Percentiles rank a stretch among this genome's conserved stretches.
Evolutionary conservation across 2,113 vertebrate species (phyloP).

Genomic region (Suricata suricatta): DNA sequence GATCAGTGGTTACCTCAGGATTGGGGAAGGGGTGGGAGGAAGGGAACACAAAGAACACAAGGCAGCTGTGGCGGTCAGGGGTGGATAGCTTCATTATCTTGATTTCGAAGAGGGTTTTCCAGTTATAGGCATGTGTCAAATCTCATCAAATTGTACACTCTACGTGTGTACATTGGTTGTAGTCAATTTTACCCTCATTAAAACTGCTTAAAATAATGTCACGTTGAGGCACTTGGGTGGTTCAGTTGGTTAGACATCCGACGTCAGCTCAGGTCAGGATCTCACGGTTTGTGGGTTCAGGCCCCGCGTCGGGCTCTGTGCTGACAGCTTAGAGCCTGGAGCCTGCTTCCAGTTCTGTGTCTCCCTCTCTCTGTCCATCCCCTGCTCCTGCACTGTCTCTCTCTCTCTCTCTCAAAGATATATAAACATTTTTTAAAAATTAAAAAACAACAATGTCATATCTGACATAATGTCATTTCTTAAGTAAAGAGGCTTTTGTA

Average conservation of each 20-base stretch:
- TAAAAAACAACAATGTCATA: background rate
- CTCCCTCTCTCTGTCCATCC: no score
- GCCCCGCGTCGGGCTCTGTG: no score
- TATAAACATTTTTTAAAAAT: no score
- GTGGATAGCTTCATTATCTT: background rate
- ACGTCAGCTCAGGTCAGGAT: no score
- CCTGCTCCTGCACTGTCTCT: no score
- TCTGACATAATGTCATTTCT: background rate
- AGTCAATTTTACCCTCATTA: background rate
- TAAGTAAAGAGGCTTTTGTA: background rate
- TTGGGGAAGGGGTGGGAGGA: rapidly evolving
- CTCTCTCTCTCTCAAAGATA: no score
- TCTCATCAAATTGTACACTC: background rate
- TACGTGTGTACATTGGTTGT: background rate
- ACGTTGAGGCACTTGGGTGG: no score
- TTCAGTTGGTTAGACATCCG: no score
- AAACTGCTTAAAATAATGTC: background rate
- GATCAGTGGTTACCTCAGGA: background rate
- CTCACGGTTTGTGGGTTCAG: no score
- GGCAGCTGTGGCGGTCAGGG: no score
- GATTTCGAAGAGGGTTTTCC: background rate
- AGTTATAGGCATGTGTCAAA: background rate
- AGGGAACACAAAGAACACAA: background rate
- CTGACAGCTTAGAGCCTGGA: no score
- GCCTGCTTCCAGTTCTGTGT: no score